Conservation (phyloP, 1,140 invertebrate genomes). For the Panulirus ornatus region DNA sequence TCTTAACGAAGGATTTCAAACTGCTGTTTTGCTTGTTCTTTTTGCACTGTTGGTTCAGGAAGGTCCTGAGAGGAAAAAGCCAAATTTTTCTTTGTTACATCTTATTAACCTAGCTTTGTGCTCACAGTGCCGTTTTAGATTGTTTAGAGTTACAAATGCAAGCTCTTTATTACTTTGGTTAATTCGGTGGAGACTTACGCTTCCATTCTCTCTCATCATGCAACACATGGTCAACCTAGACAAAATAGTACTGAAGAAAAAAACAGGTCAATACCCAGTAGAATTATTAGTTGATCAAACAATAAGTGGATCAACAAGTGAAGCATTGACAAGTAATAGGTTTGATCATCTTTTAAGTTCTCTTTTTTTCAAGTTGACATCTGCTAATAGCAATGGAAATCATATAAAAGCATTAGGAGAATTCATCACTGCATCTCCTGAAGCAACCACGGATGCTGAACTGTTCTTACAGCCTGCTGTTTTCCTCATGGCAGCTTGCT, state of each 20-base stretch:
- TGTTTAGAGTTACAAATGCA: slow-evolving; percentile 23
- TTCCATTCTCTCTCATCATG: slow-evolving; percentile 18
- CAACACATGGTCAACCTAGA: slow-evolving; percentile 24
- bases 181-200: slow-evolving; percentile 30
- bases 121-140: not conserved
- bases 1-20: slow-evolving; percentile 5
- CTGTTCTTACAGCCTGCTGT: slow-evolving; percentile 41
- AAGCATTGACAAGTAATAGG: not conserved
- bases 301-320: not conserved
- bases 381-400: not conserved
- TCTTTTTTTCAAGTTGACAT: slow-evolving; percentile 12
- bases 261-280: not conserved
- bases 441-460: not conserved
- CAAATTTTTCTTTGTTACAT: slow-evolving; percentile 23
- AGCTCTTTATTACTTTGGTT: slow-evolving; percentile 33
- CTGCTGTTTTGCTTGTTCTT: slow-evolving; percentile 14
- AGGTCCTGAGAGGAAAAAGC: not conserved
- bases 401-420: not conserved
- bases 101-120: slow-evolving; percentile 35
- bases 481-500: slow-evolving; percentile 41
- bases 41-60: slow-evolving; percentile 37
- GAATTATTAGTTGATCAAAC: not conserved
- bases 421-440: not conserved
- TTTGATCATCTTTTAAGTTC: slow-evolving; percentile 38
- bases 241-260: not conserved